Conservation (phyloP, 2,113 vertebrate genomes). For the Percina caprodes region DNA sequence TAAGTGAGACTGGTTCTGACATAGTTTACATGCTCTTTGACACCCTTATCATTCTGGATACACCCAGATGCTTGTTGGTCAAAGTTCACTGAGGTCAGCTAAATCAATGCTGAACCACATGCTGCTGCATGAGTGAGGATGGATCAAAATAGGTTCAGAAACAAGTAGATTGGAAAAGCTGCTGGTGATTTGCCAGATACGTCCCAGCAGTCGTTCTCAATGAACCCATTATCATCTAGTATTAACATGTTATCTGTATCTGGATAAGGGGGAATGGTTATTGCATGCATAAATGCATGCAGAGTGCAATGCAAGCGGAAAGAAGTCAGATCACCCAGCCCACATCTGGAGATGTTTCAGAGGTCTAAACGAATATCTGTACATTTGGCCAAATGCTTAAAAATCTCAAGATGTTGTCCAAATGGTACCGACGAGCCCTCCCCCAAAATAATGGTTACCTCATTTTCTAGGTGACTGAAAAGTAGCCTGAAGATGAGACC, state of each 20-base stretch:
- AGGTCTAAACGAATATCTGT: neutral
- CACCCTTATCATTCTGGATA: neutral
- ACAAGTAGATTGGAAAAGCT: neutral
- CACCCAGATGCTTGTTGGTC: neutral
- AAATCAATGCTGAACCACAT: neutral
- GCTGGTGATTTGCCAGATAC: neutral
- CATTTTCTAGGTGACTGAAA: neutral
- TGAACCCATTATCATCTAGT: neutral
- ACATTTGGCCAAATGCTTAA: too few species aligned
- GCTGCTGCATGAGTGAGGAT: neutral
- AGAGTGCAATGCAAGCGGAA: neutral
- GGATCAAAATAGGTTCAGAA: too few species aligned
- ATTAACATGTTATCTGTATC: neutral
- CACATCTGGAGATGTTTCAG: neutral
- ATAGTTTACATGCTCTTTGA: neutral
- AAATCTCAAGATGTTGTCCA: too few species aligned
- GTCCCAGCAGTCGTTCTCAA: neutral
- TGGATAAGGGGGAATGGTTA: neutral
- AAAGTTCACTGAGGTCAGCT: slow-evolving; percentile 1
- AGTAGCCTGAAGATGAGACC: neutral
- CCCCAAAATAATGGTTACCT: neutral
- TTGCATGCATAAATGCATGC: neutral
- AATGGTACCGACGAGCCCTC: too few species aligned
- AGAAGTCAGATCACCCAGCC: neutral
- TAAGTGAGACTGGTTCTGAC: neutral